Conservation (phyloP, 2,888 invertebrate genomes). For the Nymphalis polychloros region DNA sequence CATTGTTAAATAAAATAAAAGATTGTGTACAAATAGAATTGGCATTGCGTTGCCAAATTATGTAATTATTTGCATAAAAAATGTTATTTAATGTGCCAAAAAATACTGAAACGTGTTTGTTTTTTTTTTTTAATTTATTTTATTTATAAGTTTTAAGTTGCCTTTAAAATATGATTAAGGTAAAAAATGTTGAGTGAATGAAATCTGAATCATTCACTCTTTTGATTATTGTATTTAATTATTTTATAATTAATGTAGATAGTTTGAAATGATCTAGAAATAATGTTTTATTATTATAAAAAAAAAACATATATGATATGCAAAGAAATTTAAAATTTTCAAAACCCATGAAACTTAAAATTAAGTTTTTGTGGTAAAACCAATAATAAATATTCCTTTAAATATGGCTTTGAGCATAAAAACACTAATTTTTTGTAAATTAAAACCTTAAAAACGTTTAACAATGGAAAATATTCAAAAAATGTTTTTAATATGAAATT, state of each 20-base stretch:
- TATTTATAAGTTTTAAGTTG: no score
- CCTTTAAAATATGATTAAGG: neutral
- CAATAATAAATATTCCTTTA: neutral
- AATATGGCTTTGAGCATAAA: constrained; percentile 6
- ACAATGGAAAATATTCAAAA: neutral
- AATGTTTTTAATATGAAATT: neutral
- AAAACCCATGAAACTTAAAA: no score
- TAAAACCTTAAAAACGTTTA: neutral
- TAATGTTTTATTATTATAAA: no score
- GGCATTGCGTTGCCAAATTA: no score
- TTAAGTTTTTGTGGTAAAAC: constrained; percentile 1
- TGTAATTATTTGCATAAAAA: no score
- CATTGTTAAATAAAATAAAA: no score
- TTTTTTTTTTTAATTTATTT: no score
- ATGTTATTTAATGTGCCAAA: neutral
- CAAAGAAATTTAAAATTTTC: neutral
- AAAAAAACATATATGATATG: no score
- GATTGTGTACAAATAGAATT: no score
- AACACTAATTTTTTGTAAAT: neutral
- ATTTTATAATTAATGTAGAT: constrained; percentile 3
- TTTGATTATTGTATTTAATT: neutral
- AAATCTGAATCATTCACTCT: neutral
- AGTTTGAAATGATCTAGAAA: neutral
- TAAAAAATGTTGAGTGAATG: neutral
- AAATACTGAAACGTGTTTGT: neutral